Base-by-base conservation (phyloP, 2,797 vertebrate species). In the Pipistrellus pipistrellus region DNA sequence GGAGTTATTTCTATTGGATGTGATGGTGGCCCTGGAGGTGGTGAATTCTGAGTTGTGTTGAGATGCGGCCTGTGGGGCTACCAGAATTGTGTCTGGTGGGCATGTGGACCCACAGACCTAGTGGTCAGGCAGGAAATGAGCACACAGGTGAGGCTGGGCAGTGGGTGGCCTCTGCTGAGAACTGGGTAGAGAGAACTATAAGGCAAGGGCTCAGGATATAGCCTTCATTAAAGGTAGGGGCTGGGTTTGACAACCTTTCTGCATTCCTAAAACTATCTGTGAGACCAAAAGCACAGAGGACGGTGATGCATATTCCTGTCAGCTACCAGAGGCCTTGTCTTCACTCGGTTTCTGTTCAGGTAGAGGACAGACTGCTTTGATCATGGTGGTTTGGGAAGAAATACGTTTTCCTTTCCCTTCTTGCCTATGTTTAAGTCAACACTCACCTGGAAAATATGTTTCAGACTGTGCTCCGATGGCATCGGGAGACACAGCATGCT, bases 361-460 rank as follows among this genome's bases (percentile, higher is more conserved):
- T 57, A 85, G 68, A n/a, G 83, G 72, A 64, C 12, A 7, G 20
- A 27, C 46, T 8, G 3, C 35, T n/a, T 57, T 75, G 71, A 55
- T 8, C 6, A 6, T 44, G 87, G 64, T 23, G 68, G 9, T 20
- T 41, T 62, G 11, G 9, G 59, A 69, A 76, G 3, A 76, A n/a
- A 73, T 62, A 6, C 3, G 8, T 62, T 92, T 82, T 73, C 46
- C 35, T 83, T 64, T 15, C 5, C 10, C 21, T 6, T 59, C 18
- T 62, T 21, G 46, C 32, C 11, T 32, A 30, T 14, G 5, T 44
- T 64, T 55, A 94, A 82, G 27, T 44, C 76, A 55, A 20, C 72
- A 83, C 93, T 98, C 89, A 99, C 99, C 98, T 98, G 98, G 97
- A 99, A 99, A 96, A 99, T 99, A 75, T 98, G 98, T 93, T 99